Percentiles rank a stretch among this genome's conserved stretches.
Conservation (phyloP, 1,140 invertebrate genomes). For the Archegozetes longisetosus region DNA sequence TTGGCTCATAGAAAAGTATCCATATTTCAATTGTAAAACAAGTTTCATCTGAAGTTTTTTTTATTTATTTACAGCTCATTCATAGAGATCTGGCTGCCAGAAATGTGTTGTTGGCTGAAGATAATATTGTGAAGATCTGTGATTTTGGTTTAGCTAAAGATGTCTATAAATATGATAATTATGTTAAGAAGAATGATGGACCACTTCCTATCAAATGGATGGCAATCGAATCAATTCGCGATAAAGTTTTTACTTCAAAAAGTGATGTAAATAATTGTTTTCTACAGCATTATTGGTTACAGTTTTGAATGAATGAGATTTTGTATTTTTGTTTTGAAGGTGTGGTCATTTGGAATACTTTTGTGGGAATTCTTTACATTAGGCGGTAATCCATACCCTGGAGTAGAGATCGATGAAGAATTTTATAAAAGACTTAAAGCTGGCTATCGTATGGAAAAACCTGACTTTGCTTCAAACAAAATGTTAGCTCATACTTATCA, state of each 20-base stretch:
- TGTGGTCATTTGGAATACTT: constrained; percentile 82
- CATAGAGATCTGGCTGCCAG: constrained; percentile 39
- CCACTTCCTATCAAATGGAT: constrained; percentile 39
- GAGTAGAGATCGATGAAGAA: constrained; percentile 51
- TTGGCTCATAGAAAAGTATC: constrained; percentile 22
- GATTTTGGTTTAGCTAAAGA: constrained; percentile 39
- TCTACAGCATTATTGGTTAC: too few relatives aligned
- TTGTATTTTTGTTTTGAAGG: too few relatives aligned
- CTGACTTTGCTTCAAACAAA: constrained; percentile 29
- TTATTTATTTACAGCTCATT: constrained; percentile 32
- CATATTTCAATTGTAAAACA: neutral
- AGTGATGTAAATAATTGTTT: constrained; percentile 32
- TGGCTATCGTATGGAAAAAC: constrained; percentile 47
- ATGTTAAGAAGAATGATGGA: constrained; percentile 27
- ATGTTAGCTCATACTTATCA: neutral
- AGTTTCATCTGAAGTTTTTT: constrained; percentile 14
- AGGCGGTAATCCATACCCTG: constrained; percentile 75
- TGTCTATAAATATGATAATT: constrained; percentile 32
- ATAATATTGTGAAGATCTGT: constrained; percentile 34
- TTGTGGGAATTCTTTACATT: constrained; percentile 91
- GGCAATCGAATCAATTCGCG: constrained; percentile 31
- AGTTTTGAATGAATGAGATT: too few relatives aligned
- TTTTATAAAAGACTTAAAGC: constrained; percentile 31
- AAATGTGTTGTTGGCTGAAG: constrained; percentile 35
- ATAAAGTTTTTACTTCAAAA: constrained; percentile 30